Base-by-base conservation (phyloP, 2,797 vertebrate genomes). In the Alosa sapidissima region DNA sequence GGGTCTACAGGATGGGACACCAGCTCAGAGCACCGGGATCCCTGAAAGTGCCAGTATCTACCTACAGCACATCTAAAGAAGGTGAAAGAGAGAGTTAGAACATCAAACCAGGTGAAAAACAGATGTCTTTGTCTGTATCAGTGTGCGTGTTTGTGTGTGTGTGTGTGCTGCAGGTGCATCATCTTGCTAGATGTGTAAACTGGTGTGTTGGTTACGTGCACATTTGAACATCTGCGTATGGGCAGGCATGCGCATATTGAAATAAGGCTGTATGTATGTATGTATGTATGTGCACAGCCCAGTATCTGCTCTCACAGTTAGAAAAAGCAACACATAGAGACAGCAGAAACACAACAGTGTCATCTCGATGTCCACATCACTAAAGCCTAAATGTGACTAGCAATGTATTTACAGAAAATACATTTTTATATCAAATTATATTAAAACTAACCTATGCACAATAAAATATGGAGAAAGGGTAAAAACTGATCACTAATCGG, bases 61-160 rank as follows among this genome's bases (percentile, higher is more conserved):
- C 87, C 91, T 89, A 92, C 87, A 47, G 92, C 91, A 87, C 93
- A 95, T 93, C 91, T 95, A 91, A 91, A 95, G 90, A 72, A 86
- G 89, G 92, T 72, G 81, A 91, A 90, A 89, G 86, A 90, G 54
- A 89, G 28, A 81, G 84, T 91, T 87, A 89, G 84, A 87, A n/a
- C 84, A 84, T 45, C 60, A 65, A 28, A 81, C 14, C 81, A 83
- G 14, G 55, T 82, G 82, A 84, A 75, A 41, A 84, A 85, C 86
- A 87, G 60, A 33, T 83, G 51, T 49, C 33, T 65, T 19, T 45
- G 8, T 75, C 11, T 16, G 36, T 16, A 14, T 75, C 1, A 14
- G 68, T 75, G 13, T 75, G 33, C 16, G 28, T 28, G 28, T 28
- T 0, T 28, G 28, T 28, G 28, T 28, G 68, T 41, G 65, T 68